phyloP scores from a whole-genome alignment of 2,113 vertebrate species.

The Desmodus rotundus region DNA sequence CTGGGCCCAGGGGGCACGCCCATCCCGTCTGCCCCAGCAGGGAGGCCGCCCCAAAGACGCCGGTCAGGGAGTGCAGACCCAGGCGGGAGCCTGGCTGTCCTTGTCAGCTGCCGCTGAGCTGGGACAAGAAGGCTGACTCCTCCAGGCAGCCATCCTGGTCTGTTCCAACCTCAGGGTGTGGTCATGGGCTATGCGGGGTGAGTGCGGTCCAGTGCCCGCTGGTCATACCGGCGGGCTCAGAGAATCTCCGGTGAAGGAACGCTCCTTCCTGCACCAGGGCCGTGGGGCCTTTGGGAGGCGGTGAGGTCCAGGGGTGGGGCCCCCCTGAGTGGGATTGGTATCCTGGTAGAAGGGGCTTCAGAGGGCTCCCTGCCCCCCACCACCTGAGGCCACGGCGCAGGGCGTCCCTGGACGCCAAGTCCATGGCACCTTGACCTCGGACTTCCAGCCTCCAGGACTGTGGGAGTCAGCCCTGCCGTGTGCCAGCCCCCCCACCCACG shows the following conservation, averaged over 20 bases:
- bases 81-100: not conserved
- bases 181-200: not conserved
- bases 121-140: not conserved
- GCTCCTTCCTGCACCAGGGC: not conserved
- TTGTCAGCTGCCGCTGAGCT: not conserved
- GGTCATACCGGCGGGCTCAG: not conserved
- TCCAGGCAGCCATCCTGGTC: not conserved
- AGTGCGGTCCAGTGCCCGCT: not conserved
- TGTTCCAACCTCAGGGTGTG: not conserved
- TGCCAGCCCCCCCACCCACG: rapidly evolving
- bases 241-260: not conserved
- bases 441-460: rapidly evolving
- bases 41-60: rapidly evolving
- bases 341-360: not conserved
- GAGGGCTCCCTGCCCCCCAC: not conserved
- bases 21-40: rapidly evolving
- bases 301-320: not conserved
- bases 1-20: rapidly evolving
- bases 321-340: not conserved
- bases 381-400: not conserved
- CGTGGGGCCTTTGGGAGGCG: too few relatives aligned
- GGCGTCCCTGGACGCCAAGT: rapidly evolving
- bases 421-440: rapidly evolving
- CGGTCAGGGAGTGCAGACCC: not conserved
- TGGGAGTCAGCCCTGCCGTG: rapidly evolving